Evolutionary conservation across 2,888 invertebrate genomes (phyloP).

Genomic region (Athalia rosae): DNA sequence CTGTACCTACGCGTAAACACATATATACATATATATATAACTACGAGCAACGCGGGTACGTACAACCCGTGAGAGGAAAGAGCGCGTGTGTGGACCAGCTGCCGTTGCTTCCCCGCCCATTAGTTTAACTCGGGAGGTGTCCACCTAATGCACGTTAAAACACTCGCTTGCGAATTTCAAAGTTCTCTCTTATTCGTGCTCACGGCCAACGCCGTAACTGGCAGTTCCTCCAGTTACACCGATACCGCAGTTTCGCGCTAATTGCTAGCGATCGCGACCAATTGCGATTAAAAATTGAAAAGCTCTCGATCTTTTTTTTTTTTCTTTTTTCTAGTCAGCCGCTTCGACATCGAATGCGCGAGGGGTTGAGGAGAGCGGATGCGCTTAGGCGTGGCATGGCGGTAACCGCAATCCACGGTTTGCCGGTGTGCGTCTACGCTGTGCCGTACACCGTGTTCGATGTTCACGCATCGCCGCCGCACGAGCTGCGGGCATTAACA

Average conservation of each 20-base stretch:
- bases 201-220: not conserved
- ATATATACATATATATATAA: conserved; percentile 61
- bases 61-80: too few species aligned
- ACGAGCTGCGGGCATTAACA: conserved; percentile 64
- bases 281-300: too few species aligned
- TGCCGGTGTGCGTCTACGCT: too few species aligned
- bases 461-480: conserved; percentile 69
- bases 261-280: too few species aligned
- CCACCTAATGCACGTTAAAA: not conserved
- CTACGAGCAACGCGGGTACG: conserved; percentile 11
- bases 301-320: too few species aligned
- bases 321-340: too few species aligned
- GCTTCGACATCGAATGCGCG: not conserved
- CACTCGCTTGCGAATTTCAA: conserved; percentile 32
- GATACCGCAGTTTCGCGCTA: too few species aligned
- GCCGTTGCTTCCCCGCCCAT: conserved; percentile 15
- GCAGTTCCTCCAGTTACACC: too few species aligned
- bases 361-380: not conserved
- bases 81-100: conserved; percentile 31
- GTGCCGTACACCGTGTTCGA: conserved; percentile 44
- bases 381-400: conserved; percentile 34
- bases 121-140: conserved; percentile 33
- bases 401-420: conserved; percentile 62
- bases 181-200: conserved; percentile 17
- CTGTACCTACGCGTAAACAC: too few species aligned